Percentiles rank a stretch among this genome's conserved stretches.
Conservation (phyloP, 23 tunicate species). For the Trididemnum nubilum region DNA sequence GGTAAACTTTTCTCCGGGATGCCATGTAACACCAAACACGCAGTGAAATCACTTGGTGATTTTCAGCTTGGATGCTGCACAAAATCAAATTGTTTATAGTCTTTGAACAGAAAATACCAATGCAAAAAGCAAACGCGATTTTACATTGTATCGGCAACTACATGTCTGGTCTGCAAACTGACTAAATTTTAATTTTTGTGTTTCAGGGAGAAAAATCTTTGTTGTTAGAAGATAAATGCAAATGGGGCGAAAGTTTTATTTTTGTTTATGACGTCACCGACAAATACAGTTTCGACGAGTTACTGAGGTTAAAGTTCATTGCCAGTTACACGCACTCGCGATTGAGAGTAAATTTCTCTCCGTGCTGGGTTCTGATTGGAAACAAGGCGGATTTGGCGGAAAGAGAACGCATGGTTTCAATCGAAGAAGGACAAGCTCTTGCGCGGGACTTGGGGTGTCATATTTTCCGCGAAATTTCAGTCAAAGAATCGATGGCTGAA, state of each 20-base stretch:
- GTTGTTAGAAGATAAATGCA: slow-evolving; percentile 79
- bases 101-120: too few relatives aligned
- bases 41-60: too few relatives aligned
- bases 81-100: too few relatives aligned
- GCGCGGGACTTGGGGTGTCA: slow-evolving; percentile 74
- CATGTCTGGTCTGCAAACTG: too few relatives aligned
- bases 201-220: slow-evolving; percentile 62
- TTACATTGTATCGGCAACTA: too few relatives aligned
- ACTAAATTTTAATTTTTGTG: neutral
- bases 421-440: slow-evolving; percentile 62
- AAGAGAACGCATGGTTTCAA: slow-evolving; percentile 56
- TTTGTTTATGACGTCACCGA: slow-evolving; percentile 87
- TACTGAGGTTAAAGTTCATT: slow-evolving; percentile 69
- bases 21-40: too few relatives aligned
- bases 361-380: slow-evolving; percentile 72
- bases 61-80: too few relatives aligned
- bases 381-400: slow-evolving; percentile 74
- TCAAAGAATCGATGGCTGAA: slow-evolving; percentile 61
- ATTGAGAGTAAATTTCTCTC: slow-evolving; percentile 53
- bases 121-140: too few relatives aligned
- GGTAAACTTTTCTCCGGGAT: too few relatives aligned
- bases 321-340: slow-evolving; percentile 71
- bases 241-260: slow-evolving; percentile 78
- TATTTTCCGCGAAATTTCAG: slow-evolving; percentile 82
- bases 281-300: slow-evolving; percentile 75